Base-by-base conservation (phyloP, 2,113 vertebrate species). In the Conger conger region DNA sequence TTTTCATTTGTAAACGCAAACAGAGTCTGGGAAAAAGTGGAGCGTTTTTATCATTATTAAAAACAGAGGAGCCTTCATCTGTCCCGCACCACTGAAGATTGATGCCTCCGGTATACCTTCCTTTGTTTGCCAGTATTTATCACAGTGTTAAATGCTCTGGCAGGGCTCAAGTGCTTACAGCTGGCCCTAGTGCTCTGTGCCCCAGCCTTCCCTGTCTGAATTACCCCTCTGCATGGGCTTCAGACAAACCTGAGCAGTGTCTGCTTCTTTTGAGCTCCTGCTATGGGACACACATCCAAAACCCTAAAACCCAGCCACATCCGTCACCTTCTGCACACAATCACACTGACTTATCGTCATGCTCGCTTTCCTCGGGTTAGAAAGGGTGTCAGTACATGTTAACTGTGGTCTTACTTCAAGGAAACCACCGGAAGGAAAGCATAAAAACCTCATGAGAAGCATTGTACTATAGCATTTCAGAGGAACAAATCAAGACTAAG, bases 21-120 rank as follows among this genome's bases (percentile, higher is more conserved):
- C n/a, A 73, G 1, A 73, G 27, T 73, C 68, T 11, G 33, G 13
- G 68, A 33, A 9, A 73, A 73, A 73, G 11, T n/a, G 57, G 57
- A 63, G 57, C 1, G 53, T 35, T 57, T 35, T 30, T 35, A 82
- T 33, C 50, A 54, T 82, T 82, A 82, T 30, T 54, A 38, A 36
- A 81, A 81, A 86, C 85, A 86, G 87, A 82, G 80, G 84, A 80
- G 63, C 83, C 82, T 84, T 89, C 82, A 86, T 76, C 60, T 80
- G 30, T 82, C 85, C n/a, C 83, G 85, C 63, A 68, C 42, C 80
- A 76, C 80, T 81, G 84, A 84, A 90, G 85, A 86, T 79, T 79
- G 84, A 88, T 81, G 79, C 84, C 86, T 83, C 87, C 86, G 76
- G 85, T 84, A 87, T 85, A 86, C 81, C 79, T 86, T 89, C 73